A percentile compares a stretch with the other conserved stretches of the same genome.
Conservation (phyloP, 1,140 invertebrate genomes). For the Xylocopa sonorina region DNA sequence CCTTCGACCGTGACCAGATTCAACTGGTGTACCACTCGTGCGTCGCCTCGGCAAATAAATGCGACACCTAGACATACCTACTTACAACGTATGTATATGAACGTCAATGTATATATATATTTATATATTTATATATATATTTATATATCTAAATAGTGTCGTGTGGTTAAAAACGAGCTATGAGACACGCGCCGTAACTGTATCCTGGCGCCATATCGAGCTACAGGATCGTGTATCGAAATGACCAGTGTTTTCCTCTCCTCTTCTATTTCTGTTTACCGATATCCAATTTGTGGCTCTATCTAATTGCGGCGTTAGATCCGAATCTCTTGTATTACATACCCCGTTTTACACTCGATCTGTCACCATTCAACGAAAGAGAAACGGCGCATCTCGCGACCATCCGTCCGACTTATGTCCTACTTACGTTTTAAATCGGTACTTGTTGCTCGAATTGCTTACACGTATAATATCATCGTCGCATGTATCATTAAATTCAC, state of each 20-base stretch:
- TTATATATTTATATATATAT: conserved; percentile 59
- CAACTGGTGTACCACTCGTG: conserved; percentile 55
- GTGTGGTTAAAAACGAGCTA: conserved; percentile 79
- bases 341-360: neutral
- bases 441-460: conserved; percentile 69
- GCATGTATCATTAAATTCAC: conserved; percentile 64
- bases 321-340: neutral
- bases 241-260: neutral
- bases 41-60: conserved; percentile 68
- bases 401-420: conserved; percentile 74
- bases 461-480: conserved; percentile 66
- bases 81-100: conserved; percentile 69
- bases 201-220: conserved; percentile 49
- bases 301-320: neutral
- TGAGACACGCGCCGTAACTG: conserved; percentile 68
- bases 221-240: neutral
- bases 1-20: conserved; percentile 29
- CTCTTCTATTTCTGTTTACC: neutral
- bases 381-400: conserved; percentile 73
- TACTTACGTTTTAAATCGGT: conserved; percentile 74
- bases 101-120: conserved; percentile 61
- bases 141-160: conserved; percentile 72
- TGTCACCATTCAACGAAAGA: conserved; percentile 35
- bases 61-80: conserved; percentile 69
- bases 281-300: no score